Evolutionary conservation across 2,888 invertebrate genomes (phyloP).

Genomic region (Lordiphosa fenestrarum): DNA sequence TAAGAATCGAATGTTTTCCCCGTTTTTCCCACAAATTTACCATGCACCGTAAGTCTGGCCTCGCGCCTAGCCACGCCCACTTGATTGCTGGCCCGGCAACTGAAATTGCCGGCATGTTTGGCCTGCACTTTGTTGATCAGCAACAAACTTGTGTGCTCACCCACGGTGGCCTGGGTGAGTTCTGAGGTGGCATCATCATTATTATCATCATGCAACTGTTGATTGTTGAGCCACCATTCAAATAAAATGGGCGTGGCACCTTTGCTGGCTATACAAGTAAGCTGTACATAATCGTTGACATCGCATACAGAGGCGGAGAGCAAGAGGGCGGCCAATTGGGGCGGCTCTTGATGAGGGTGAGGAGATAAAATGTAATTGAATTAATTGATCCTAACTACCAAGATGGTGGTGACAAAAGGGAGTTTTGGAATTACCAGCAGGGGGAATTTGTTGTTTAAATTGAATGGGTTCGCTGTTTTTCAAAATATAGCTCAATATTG

Average conservation of each 20-base stretch:
- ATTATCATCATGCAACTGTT: constrained; percentile 49
- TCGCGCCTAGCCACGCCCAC: constrained; percentile 82
- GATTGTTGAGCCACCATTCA: constrained; percentile 81
- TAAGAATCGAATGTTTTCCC: constrained; percentile 19
- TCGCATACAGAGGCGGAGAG: constrained; percentile 76
- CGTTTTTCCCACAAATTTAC: constrained; percentile 76
- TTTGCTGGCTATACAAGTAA: constrained; percentile 91
- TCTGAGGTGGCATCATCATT: constrained; percentile 43
- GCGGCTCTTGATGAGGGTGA: constrained; percentile 61
- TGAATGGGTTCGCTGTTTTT: too few species aligned
- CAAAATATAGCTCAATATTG: too few species aligned
- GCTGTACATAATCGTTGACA: constrained; percentile 87
- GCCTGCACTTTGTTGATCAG: constrained; percentile 84
- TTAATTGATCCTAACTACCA: too few species aligned
- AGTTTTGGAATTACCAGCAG: too few species aligned
- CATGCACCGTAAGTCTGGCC: constrained; percentile 83
- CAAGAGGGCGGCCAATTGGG: constrained; percentile 73
- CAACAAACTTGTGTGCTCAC: constrained; percentile 82
- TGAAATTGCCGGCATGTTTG: constrained; percentile 84
- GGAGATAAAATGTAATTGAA: background rate
- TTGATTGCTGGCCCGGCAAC: constrained; percentile 83
- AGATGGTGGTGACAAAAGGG: too few species aligned
- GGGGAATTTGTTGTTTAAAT: too few species aligned
- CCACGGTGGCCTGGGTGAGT: constrained; percentile 76
- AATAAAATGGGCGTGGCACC: constrained; percentile 86